Evolutionary conservation across 2,113 vertebrate species (phyloP).

Genomic region (Ovis canadensis): DNA sequence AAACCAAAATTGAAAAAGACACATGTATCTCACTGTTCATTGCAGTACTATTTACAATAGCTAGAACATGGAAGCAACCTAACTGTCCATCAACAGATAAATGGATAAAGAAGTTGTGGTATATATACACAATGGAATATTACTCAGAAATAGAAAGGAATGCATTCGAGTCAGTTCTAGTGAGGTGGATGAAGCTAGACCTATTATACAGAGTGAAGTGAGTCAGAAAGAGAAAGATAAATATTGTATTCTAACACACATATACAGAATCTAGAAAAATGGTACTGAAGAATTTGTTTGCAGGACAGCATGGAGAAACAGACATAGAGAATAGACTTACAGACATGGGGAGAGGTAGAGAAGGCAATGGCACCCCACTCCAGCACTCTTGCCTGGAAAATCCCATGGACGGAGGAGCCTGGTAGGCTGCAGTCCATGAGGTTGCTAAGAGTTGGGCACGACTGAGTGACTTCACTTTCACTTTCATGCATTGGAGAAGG

Average conservation of each 20-base stretch:
- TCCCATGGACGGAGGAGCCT: fast-evolving
- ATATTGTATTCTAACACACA: background rate
- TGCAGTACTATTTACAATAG: background rate
- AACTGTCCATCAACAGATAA: background rate
- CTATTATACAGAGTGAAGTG: background rate
- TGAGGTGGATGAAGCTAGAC: background rate
- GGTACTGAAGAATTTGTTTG: background rate
- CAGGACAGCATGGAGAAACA: background rate
- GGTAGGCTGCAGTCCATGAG: too few relatives aligned
- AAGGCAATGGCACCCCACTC: too few relatives aligned
- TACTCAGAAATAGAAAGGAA: background rate
- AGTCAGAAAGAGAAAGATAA: background rate
- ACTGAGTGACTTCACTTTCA: too few relatives aligned
- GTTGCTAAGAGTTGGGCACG: too few relatives aligned
- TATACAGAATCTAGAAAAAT: background rate
- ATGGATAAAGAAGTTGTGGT: background rate
- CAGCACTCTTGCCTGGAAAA: too few relatives aligned
- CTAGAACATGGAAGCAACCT: background rate
- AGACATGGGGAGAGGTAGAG: background rate
- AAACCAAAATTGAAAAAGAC: background rate
- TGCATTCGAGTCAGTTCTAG: background rate
- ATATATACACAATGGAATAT: background rate
- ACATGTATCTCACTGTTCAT: background rate
- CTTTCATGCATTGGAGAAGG: too few relatives aligned
- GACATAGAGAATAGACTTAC: background rate